Evolutionary conservation across 2,797 vertebrate genomes (phyloP).

Genomic region (Helicolenus hilgendorfi): DNA sequence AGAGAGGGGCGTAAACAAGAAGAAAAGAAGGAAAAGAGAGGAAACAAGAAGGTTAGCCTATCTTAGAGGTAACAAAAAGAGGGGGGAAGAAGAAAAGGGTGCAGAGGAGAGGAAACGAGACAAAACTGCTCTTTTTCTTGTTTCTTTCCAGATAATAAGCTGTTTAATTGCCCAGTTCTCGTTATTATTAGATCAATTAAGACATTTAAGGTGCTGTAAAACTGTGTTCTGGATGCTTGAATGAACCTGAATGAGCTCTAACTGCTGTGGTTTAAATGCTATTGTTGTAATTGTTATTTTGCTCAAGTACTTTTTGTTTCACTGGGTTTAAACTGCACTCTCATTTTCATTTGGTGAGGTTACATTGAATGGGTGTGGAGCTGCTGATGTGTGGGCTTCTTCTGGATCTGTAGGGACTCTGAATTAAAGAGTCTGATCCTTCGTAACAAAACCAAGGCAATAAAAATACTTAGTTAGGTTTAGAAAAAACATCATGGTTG

Average conservation of each 20-base stretch:
- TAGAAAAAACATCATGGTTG: too few relatives aligned
- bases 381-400: neutral
- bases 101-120: too few relatives aligned
- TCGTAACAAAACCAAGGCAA: too few relatives aligned
- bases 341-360: neutral
- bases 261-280: neutral
- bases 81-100: too few relatives aligned
- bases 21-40: too few relatives aligned
- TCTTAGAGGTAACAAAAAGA: too few relatives aligned
- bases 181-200: neutral
- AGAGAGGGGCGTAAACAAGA: neutral
- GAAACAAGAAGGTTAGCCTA: too few relatives aligned
- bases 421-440: neutral
- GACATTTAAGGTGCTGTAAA: neutral
- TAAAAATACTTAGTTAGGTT: too few relatives aligned
- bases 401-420: neutral
- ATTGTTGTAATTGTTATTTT: neutral
- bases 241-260: neutral
- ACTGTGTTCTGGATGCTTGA: neutral
- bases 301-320: neutral
- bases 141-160: too few relatives aligned
- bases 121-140: too few relatives aligned
- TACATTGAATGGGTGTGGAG: neutral
- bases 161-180: neutral
- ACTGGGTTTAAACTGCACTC: neutral